phyloP scores from a whole-genome alignment of 1,140 invertebrate genomes.

The Pseudomyrmex sp. region DNA sequence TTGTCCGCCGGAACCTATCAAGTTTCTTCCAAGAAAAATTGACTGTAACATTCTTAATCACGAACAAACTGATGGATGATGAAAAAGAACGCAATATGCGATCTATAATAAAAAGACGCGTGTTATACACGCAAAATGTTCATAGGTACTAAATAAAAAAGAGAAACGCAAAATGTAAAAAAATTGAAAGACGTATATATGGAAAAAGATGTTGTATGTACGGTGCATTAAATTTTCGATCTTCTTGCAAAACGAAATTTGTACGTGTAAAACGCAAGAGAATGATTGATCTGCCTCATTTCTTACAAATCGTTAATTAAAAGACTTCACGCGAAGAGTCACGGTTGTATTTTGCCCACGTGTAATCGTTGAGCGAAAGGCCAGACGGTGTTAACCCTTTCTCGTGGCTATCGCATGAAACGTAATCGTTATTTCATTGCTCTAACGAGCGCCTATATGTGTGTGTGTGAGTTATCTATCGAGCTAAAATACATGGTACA shows the following conservation, averaged over 20 bases:
- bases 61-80: background rate
- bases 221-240: background rate
- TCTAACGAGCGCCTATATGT: background rate
- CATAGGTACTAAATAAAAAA: background rate
- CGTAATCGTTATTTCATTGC: conserved; percentile 31
- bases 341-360: background rate
- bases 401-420: conserved; percentile 11
- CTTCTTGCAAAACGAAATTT: background rate
- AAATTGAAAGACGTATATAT: background rate
- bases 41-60: background rate
- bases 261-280: too few species aligned
- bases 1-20: background rate
- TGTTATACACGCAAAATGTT: background rate
- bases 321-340: background rate
- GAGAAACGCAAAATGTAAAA: background rate
- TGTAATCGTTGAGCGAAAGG: conserved; percentile 21
- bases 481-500: background rate
- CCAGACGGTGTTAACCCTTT: conserved; percentile 35
- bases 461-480: conserved; percentile 12
- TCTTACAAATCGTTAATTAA: conserved; percentile 27
- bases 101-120: background rate
- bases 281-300: conserved; percentile 16
- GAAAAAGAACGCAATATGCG: background rate
- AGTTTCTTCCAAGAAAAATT: background rate
- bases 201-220: background rate